Evolutionary conservation across 2,113 vertebrate genomes (phyloP).

Genomic region (Bombycilla garrulus): DNA sequence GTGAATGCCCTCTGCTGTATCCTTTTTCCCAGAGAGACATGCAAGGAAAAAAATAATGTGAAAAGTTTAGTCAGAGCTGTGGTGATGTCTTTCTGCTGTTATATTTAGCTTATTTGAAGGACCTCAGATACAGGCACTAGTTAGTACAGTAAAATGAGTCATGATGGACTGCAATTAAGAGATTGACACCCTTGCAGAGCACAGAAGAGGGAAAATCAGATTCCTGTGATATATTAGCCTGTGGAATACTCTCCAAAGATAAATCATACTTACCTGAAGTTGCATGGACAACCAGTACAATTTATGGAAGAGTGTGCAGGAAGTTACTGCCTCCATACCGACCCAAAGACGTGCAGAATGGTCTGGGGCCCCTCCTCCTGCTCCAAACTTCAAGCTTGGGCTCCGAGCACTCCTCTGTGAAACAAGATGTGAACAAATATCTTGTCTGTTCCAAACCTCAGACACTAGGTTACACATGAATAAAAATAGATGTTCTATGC

Average conservation of each 20-base stretch:
- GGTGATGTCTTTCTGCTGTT: background rate
- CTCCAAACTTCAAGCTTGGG: background rate
- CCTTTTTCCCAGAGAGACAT: background rate
- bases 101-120: background rate
- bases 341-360: background rate
- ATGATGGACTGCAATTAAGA: background rate
- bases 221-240: background rate
- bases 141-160: background rate
- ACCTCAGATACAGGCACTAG: background rate
- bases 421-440: background rate
- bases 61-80: background rate
- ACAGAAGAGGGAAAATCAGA: background rate
- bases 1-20: background rate
- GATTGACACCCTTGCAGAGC: background rate
- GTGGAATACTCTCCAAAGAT: background rate
- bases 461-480: background rate
- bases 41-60: background rate
- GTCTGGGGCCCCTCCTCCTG: background rate
- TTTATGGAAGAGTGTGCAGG: background rate
- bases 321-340: background rate
- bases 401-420: rapidly evolving
- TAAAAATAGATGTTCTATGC: background rate
- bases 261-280: background rate
- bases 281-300: background rate
- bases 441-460: background rate